Conservation (phyloP, 2,888 invertebrate genomes). For the Campoplex nolae region DNA sequence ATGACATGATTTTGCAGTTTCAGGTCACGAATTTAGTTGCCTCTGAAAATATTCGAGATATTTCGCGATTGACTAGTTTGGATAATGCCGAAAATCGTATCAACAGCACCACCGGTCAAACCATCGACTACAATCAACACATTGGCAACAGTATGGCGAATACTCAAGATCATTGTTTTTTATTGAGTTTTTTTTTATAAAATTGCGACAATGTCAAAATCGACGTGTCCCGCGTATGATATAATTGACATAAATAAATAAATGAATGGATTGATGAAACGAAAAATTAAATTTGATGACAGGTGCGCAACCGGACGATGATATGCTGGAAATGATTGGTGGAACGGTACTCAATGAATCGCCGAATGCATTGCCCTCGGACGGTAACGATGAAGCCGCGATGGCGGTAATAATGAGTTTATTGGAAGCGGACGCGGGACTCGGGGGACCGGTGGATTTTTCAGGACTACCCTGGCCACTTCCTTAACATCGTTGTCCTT, state of each 20-base stretch:
- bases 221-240: too few species aligned
- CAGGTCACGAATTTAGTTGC: conserved; percentile 84
- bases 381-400: conserved; percentile 94
- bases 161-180: conserved; percentile 83
- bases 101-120: conserved; percentile 74
- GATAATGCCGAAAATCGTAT: conserved; percentile 73
- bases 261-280: neutral
- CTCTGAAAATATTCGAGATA: conserved; percentile 67
- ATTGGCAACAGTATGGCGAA: conserved; percentile 84
- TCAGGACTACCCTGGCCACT: conserved; percentile 94
- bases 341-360: conserved; percentile 85
- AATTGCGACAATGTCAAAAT: too few species aligned
- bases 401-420: conserved; percentile 97
- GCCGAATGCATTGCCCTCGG: conserved; percentile 85
- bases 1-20: conserved; percentile 72
- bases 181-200: neutral
- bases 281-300: conserved; percentile 69
- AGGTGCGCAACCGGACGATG: conserved; percentile 84
- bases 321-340: conserved; percentile 87
- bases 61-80: conserved; percentile 69
- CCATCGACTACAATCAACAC: conserved; percentile 80
- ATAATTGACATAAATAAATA: too few species aligned
- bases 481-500: conserved; percentile 84
- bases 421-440: conserved; percentile 94
- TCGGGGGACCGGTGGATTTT: conserved; percentile 95